Evolutionary conservation across 1,140 invertebrate species (phyloP), one percentile per base, ranked within the genome.

Genomic region (Anastrepha ludens): DNA sequence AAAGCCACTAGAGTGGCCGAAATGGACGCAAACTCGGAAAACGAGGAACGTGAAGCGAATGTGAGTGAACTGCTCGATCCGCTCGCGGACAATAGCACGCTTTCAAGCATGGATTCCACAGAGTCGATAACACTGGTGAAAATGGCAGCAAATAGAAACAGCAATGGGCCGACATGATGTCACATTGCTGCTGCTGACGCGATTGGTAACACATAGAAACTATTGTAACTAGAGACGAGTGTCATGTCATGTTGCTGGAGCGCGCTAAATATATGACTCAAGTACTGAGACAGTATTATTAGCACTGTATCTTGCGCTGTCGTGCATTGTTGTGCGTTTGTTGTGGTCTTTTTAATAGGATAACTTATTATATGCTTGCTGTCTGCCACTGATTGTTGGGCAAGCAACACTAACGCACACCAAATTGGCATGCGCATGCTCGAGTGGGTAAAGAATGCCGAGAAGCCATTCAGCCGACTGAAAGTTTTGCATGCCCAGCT

Each of bases 1-100:
- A 88, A 91, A 87, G 3, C 50, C 41, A 88, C 67, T 4, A 60
- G 65, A 4, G 87, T 81, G 47, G 86, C 29, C 17, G 74, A 47
- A 11, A 7, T 50, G 86, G 88, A 85, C 65, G 88, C 29, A 15
- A 17, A 7, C 4, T 67, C 60, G 8, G 64, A 59, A 17, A n/a
- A 20, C 5, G 60, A 64, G 9, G 85, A 60, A 8, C 3, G 17
- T 67, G 64, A 70, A 7, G 44, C 58, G 7, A 55, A 50, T 13
- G 50, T 3, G 17, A 55, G n/a, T 13, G 74, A 81, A 15, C 11
- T 81, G 13, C 20, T 67, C 9, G 78, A 65, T 88, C 65, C 87
- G 11, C n/a, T 85, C 7, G 62, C 81, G 2, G 85, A 74, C 20
- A 85, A 67, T 47, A 70, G 44, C n/a, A n/a, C 65, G 55, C 55